Evolutionary conservation across 2,888 invertebrate species (phyloP), one percentile per base, ranked within the genome.

Genomic region (Timandra comae): DNA sequence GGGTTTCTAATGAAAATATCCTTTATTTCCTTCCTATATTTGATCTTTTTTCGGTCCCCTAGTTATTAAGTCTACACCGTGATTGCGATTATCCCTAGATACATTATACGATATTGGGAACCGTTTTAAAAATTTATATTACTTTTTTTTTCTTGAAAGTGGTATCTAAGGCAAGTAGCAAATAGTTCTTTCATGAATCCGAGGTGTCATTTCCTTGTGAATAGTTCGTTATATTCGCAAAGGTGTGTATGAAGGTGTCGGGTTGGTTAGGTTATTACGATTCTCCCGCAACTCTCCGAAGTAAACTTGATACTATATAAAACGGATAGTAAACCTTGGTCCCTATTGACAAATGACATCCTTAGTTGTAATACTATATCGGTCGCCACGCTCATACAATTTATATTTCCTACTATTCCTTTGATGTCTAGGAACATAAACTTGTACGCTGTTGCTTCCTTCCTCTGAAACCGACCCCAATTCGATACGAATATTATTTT

Each of bases 161-260:
- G 22, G 11, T 26, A 34, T 32, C 28, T 33, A 4, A 16, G 31
- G 16, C 28, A 23, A 20, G 26, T 25, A 31, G n/a, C 16, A 29
- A 37, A 61, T 63, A 65, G 51, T 42, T 56, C 68, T 67, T 73
- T 73, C 70, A 72, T 72, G 66, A 73, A 69, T 60, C 65, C 62
- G 57, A 72, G 69, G 72, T 70, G 75, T 71, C 71, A 74, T 73
- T 72, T 69, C 66, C 69, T 68, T 72, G 59, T 74, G 71, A 73
- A 74, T 73, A 72, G 72, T 73, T 74, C 66, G 72, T 75, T 76
- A 76, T 67, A 68, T 67, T 50, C 62, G 53, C 51, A 49, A 44
- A 49, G 52, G 38, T 44, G 52, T 39, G 61, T 58, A 63, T 66
- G 63, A 62, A 63, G 66, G 65, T 71, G 61, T 68, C 58, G 52